These are phyloP conservation scores for Pediacus dermestoides DNA, from an alignment of 2,888 invertebrate species.

Conservation along the genomic window DNA sequence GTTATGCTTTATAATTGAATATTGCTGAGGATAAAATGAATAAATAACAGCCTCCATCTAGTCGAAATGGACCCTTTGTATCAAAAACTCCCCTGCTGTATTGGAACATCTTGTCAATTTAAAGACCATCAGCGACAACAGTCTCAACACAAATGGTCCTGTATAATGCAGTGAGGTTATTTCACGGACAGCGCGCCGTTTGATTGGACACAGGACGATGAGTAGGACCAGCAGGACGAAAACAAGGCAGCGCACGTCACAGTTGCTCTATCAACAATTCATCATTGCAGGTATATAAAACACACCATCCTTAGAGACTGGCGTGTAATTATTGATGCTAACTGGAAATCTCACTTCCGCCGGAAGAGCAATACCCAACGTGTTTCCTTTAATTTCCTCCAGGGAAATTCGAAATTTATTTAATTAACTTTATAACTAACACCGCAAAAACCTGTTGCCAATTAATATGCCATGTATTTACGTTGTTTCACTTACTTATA, in stretches of 20 bases:
- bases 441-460: constrained; percentile 3
- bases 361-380: constrained; percentile 15
- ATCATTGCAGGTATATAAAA: constrained; percentile 20
- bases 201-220: constrained; percentile 10
- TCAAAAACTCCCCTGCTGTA: no score
- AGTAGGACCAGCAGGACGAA: background rate
- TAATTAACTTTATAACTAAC: background rate
- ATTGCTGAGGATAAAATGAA: no score
- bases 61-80: no score
- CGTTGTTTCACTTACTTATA: no score
- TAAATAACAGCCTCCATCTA: no score
- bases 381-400: constrained; percentile 18
- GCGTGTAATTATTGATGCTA: constrained; percentile 25
- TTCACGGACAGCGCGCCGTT: constrained; percentile 11
- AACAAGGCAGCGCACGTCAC: background rate
- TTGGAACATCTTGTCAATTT: no score
- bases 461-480: no score
- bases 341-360: constrained; percentile 23
- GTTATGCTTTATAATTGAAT: no score
- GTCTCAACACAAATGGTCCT: no score
- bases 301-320: constrained; percentile 16
- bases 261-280: constrained; percentile 13
- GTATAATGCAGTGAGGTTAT: constrained; percentile 7
- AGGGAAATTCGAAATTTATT: constrained; percentile 15
- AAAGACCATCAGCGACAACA: no score